These are phyloP conservation scores for Rotaria magnacalcarata DNA, from an alignment of 2,888 invertebrate genomes.

Conservation along the genomic window DNA sequence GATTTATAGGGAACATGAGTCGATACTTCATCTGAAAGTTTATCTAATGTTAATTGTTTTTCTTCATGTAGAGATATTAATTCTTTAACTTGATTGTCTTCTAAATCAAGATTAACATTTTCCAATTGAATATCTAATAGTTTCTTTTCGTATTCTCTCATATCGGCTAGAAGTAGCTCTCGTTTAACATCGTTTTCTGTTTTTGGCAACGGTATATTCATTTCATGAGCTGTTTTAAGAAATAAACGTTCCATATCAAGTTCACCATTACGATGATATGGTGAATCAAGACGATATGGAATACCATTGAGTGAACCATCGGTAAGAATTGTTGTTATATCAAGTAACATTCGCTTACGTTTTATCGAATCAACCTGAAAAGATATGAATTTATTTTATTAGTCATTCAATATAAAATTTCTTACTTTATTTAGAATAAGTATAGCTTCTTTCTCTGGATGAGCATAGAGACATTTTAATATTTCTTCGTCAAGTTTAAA, in stretches of 20 bases:
- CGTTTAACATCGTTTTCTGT: slow-evolving; percentile 32
- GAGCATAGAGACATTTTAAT: slow-evolving; percentile 46
- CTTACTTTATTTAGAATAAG: slow-evolving; percentile 45
- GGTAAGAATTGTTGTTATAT: slow-evolving; percentile 41
- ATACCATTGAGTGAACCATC: slow-evolving; percentile 45
- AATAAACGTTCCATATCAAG: slow-evolving; percentile 44
- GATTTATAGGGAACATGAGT: slow-evolving; percentile 28
- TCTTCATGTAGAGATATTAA: slow-evolving; percentile 31
- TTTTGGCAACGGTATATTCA: slow-evolving; percentile 42
- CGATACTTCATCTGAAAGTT: slow-evolving; percentile 33
- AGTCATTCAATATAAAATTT: not conserved
- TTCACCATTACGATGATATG: slow-evolving; percentile 37
- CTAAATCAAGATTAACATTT: slow-evolving; percentile 19
- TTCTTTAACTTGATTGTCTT: slow-evolving; percentile 29
- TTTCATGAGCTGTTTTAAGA: slow-evolving; percentile 44
- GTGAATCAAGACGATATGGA: slow-evolving; percentile 34
- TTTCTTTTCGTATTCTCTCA: slow-evolving; percentile 44
- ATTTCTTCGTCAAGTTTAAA: slow-evolving; percentile 44
- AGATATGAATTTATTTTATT: not conserved
- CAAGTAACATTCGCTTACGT: slow-evolving; percentile 42
- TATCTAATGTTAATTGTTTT: slow-evolving; percentile 38
- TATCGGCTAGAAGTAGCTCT: slow-evolving; percentile 34
- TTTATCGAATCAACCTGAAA: slow-evolving; percentile 41
- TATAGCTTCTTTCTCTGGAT: slow-evolving; percentile 47
- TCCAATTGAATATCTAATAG: slow-evolving; percentile 13